phyloP scores from a whole-genome alignment of 2,113 vertebrate genomes.

The Pogona vitticeps region DNA sequence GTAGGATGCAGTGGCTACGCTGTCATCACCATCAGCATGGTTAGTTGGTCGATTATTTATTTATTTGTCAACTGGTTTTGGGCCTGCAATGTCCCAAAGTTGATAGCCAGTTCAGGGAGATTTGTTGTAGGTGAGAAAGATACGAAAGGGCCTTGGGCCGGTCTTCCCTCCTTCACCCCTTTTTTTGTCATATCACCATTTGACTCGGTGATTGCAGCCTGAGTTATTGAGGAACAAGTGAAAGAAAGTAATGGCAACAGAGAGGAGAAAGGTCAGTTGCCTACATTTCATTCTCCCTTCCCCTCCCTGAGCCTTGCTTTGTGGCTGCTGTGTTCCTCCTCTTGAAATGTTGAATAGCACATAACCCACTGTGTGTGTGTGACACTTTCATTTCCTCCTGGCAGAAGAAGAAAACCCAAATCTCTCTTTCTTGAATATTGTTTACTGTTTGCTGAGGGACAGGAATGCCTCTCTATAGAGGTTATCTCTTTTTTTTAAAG shows the following conservation, averaged over 20 bases:
- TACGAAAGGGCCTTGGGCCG: background rate
- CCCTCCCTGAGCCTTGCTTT: background rate
- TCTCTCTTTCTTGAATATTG: background rate
- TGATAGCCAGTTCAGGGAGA: too few relatives aligned
- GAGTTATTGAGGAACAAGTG: background rate
- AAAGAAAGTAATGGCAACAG: background rate
- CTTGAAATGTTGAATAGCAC: background rate
- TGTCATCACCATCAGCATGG: too few relatives aligned
- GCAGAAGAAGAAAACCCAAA: background rate
- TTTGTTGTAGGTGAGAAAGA: too few relatives aligned
- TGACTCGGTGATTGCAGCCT: background rate
- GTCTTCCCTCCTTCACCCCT: background rate
- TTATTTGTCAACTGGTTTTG: background rate
- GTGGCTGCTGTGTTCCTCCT: background rate
- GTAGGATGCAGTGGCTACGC: too few relatives aligned
- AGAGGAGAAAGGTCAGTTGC: background rate
- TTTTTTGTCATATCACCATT: background rate
- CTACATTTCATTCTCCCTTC: background rate
- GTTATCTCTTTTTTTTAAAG: fast-evolving
- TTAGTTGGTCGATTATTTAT: too few relatives aligned
- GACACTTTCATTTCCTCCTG: background rate
- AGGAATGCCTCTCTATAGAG: background rate
- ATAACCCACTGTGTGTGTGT: background rate
- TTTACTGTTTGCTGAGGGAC: background rate
- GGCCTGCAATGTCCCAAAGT: too few relatives aligned